Base-by-base conservation (phyloP, 92 coral and sea anemone species). In the Porites cylindrica region DNA sequence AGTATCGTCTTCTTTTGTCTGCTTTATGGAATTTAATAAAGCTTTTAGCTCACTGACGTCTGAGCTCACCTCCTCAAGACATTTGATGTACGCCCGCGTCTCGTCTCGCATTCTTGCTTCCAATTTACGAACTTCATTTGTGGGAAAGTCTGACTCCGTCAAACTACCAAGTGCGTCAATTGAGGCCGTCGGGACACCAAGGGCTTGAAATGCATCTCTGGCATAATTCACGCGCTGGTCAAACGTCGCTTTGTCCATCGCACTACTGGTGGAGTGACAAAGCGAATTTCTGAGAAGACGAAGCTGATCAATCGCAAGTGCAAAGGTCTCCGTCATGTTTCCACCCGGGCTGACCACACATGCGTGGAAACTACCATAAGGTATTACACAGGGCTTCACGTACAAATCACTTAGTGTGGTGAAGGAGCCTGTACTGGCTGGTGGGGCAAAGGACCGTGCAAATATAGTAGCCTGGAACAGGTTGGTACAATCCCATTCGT, bases 251-350 rank as follows among this genome's bases (percentile, higher is more conserved):
- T 86, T 85, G 59, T 75, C 82, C 61, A 90, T 65, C 76, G 61
- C 65, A 18, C 87, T n/a, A 18, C 71, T 74, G 24, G 79, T 3
- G 50, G 82, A 21, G 70, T 90, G 90, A 26, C 90, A 90, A 62
- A 65, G 58, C 11, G 17, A 52, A 68, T 90, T 85, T 50, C 86
- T 81, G 6, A 85, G 73, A 29, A 71, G 68, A 8, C 90, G 90
- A 26, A 90, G 87, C 64, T 90, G 93, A 60, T 90, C 93, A 76
- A 86, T 81, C 1, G 93, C 81, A 47, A 90, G 68, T 2, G 90
- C 70, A 17, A 78, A 16, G 9, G 90, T 72, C 69, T 90, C 93
- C 23, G 82, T 80, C 12, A 53, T 85, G 56, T 80, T 68, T 50
- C 76, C 87, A 76, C 38, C 76, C 23, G 70, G 70, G 74, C 79